Percentiles rank a stretch among this genome's conserved stretches.
phyloP scores from a whole-genome alignment of 2,888 invertebrate species.

The Acleris laterana region DNA sequence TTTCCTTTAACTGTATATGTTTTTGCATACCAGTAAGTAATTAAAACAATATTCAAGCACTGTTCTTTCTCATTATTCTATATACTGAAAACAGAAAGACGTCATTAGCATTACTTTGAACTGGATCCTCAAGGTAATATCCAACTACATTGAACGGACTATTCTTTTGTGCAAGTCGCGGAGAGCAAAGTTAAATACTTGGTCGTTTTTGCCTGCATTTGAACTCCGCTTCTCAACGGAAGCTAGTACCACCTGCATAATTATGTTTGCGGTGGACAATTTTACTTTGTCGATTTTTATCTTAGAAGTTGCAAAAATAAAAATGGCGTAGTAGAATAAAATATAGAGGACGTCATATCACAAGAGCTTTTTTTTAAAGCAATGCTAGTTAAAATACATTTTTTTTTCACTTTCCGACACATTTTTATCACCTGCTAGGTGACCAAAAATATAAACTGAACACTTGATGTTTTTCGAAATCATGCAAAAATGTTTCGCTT shows the following conservation, averaged over 20 bases:
- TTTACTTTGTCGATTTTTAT: too few species aligned
- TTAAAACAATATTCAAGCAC: background rate
- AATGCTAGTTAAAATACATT: too few species aligned
- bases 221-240: background rate
- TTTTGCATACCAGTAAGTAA: background rate
- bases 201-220: conserved; percentile 13
- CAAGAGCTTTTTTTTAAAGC: too few species aligned
- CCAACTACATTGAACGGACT: conserved; percentile 16
- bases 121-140: conserved; percentile 10
- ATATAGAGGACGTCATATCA: too few species aligned
- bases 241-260: conserved; percentile 11
- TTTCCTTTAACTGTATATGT: too few species aligned
- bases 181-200: conserved; percentile 1
- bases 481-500: background rate
- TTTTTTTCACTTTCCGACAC: too few species aligned
- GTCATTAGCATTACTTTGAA: conserved; percentile 19
- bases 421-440: too few species aligned
- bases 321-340: too few species aligned
- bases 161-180: conserved; percentile 18
- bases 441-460: too few species aligned
- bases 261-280: background rate
- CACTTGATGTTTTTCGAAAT: background rate
- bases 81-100: background rate
- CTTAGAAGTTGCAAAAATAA: too few species aligned
- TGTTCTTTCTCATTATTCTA: conserved; percentile 17